Conservation (phyloP, 2,797 vertebrate species). For the Enteromius thamalakanensis region DNA sequence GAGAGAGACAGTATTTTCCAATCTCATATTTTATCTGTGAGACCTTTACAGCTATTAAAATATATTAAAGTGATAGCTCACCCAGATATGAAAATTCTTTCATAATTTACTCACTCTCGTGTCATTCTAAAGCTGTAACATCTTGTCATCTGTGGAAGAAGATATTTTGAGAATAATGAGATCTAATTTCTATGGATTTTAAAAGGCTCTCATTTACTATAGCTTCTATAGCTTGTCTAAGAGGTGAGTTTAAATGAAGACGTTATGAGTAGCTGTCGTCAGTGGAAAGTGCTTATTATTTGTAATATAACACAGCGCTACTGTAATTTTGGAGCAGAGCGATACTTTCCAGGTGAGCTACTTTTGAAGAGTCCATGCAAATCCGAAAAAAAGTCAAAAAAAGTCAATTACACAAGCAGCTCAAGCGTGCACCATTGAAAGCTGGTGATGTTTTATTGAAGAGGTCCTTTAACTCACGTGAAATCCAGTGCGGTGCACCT, state of each 20-base stretch:
- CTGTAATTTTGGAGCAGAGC: slow-evolving; percentile 63
- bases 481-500: slow-evolving; percentile 75
- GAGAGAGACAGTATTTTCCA: not conserved
- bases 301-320: slow-evolving; percentile 55
- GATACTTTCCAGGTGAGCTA: slow-evolving; percentile 81
- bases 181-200: not conserved
- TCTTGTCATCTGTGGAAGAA: slow-evolving; percentile 10
- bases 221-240: not conserved
- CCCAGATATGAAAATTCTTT: not conserved
- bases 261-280: slow-evolving; percentile 36
- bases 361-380: slow-evolving; percentile 83
- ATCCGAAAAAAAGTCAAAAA: slow-evolving; percentile 80
- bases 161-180: not conserved
- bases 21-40: not conserved
- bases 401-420: slow-evolving; percentile 85
- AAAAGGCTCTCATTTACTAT: not conserved
- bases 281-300: slow-evolving; percentile 63
- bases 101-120: not conserved
- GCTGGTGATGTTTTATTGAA: slow-evolving; percentile 86
- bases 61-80: slow-evolving; percentile 3
- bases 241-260: slow-evolving; percentile 32
- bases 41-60: not conserved
- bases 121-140: not conserved
- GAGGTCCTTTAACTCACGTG: slow-evolving; percentile 83
- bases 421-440: slow-evolving; percentile 84